Evolutionary conservation across 2,888 invertebrate species (phyloP).

Genomic region (Nymphalis polychloros): DNA sequence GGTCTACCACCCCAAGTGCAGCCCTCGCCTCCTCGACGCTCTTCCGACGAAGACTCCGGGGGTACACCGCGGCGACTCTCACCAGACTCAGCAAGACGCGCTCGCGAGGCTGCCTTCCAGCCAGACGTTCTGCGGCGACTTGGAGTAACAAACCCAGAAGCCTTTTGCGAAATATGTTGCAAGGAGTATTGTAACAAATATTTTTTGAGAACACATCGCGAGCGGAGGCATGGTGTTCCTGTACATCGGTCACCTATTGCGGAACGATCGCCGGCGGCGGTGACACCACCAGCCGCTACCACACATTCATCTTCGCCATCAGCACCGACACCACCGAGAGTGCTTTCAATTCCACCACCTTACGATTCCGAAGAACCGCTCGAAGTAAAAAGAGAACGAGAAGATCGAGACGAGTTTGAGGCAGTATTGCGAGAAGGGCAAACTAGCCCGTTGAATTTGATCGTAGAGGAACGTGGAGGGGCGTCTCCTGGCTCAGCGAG

Average conservation of each 20-base stretch:
- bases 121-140: slow-evolving; percentile 88
- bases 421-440: slow-evolving; percentile 82
- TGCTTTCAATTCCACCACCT: slow-evolving; percentile 87
- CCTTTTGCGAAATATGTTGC: slow-evolving; percentile 96
- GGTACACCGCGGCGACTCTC: slow-evolving; percentile 82
- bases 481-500: slow-evolving; percentile 85
- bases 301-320: slow-evolving; percentile 87
- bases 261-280: slow-evolving; percentile 76
- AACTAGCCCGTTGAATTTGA: slow-evolving; percentile 89
- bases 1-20: slow-evolving; percentile 74
- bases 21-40: slow-evolving; percentile 75
- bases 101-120: slow-evolving; percentile 87
- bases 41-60: slow-evolving; percentile 74
- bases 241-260: slow-evolving; percentile 61
- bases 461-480: slow-evolving; percentile 84
- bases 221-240: slow-evolving; percentile 94
- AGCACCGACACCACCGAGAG: slow-evolving; percentile 83
- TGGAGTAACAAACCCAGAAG: slow-evolving; percentile 92
- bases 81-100: slow-evolving; percentile 83
- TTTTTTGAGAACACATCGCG: slow-evolving; percentile 94
- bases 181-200: slow-evolving; percentile 97
- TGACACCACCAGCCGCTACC: slow-evolving; percentile 58
- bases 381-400: slow-evolving; percentile 79
- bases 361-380: slow-evolving; percentile 63
- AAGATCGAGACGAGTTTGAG: slow-evolving; percentile 70